These are phyloP conservation scores for Tachuris rubrigastra DNA, from an alignment of 2,113 vertebrate species.

Conservation along the genomic window DNA sequence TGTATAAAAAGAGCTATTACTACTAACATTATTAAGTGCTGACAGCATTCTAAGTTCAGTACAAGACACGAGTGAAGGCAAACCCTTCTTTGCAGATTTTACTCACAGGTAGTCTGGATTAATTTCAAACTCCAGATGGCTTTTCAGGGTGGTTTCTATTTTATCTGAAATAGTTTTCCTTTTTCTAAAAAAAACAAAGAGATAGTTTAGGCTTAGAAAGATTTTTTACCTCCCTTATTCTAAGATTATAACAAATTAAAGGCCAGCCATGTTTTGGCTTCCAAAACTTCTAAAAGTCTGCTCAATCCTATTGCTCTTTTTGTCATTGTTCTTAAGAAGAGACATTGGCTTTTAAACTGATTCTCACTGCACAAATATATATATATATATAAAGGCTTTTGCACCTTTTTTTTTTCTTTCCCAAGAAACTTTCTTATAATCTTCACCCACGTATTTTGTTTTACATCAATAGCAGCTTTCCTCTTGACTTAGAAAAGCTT, in stretches of 20 bases:
- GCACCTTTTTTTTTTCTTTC: not conserved
- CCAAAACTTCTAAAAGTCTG: not conserved
- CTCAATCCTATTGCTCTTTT: not conserved
- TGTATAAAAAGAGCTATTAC: conserved; percentile 20
- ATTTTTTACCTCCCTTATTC: not conserved
- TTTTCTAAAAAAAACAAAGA: conserved; percentile 8
- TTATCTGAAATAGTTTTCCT: not conserved
- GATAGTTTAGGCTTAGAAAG: not conserved
- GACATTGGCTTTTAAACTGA: not conserved
- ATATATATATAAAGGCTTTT: not conserved
- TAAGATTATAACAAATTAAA: not conserved
- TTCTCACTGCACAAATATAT: not conserved
- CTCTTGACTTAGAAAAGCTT: conserved; percentile 13
- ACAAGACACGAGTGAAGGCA: conserved; percentile 27
- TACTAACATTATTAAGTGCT: conserved; percentile 42
- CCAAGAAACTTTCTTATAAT: not conserved
- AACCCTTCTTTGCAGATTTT: not conserved
- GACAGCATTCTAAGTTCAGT: not conserved
- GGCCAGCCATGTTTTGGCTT: not conserved
- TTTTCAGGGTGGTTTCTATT: conserved; percentile 7
- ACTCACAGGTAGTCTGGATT: conserved; percentile 15
- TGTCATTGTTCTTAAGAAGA: not conserved
- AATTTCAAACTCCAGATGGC: conserved; percentile 8
- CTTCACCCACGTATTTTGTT: not conserved
- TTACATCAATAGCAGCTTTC: conserved; percentile 7